Conservation (phyloP, 2,888 invertebrate genomes). For the Shargacucullia verbasci region DNA sequence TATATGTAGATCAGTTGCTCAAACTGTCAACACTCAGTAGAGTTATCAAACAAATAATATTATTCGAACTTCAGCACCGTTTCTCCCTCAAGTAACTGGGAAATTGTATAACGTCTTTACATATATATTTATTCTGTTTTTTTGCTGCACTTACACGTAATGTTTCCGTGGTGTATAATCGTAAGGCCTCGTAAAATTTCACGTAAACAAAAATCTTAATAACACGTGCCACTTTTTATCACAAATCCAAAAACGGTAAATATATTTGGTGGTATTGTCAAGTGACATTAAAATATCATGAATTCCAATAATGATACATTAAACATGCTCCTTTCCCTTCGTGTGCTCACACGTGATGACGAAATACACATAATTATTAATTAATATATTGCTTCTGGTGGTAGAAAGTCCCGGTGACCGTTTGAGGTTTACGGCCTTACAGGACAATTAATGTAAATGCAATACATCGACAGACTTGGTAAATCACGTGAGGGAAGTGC, state of each 20-base stretch:
- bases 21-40: too few relatives aligned
- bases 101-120: not conserved
- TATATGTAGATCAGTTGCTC: too few relatives aligned
- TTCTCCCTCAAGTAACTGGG: too few relatives aligned
- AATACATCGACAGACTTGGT: slow-evolving; percentile 10
- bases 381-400: not conserved
- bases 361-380: slow-evolving; percentile 7
- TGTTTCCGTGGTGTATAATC: slow-evolving; percentile 29
- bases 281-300: slow-evolving; percentile 50
- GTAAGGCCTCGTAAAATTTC: slow-evolving; percentile 28
- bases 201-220: slow-evolving; percentile 40
- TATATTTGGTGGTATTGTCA: slow-evolving; percentile 35
- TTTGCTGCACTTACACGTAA: slow-evolving; percentile 32
- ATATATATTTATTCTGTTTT: slow-evolving; percentile 13
- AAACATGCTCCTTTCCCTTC: slow-evolving; percentile 45
- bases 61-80: too few relatives aligned
- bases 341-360: slow-evolving; percentile 46
- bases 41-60: too few relatives aligned
- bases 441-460: slow-evolving; percentile 31
- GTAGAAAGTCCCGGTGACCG: not conserved
- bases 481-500: slow-evolving; percentile 16
- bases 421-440: not conserved
- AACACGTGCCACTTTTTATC: slow-evolving; percentile 55
- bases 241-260: slow-evolving; percentile 49
- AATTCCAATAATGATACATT: slow-evolving; percentile 43